These are phyloP conservation scores for Buceros bicornis DNA, from an alignment of 2,797 vertebrate genomes.

Conservation along the genomic window DNA sequence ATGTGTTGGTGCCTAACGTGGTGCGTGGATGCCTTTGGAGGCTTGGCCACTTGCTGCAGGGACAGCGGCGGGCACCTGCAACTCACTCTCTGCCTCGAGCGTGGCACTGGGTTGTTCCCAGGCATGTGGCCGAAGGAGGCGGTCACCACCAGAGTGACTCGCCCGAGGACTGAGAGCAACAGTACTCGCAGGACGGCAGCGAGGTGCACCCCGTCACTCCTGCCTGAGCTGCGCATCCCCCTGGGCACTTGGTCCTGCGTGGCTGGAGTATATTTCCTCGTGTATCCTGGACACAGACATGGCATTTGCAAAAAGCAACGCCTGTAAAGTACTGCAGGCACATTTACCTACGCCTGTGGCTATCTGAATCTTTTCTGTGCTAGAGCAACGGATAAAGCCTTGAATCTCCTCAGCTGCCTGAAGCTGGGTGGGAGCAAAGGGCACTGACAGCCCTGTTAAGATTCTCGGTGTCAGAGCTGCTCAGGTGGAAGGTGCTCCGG, in stretches of 20 bases:
- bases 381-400: not conserved
- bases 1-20: not conserved
- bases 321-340: not conserved
- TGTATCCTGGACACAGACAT: not conserved
- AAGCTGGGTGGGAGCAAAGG: not conserved
- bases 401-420: not conserved
- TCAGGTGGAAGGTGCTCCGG: not conserved
- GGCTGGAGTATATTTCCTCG: not conserved
- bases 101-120: rapidly evolving
- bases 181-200: not conserved
- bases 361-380: not conserved
- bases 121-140: not conserved
- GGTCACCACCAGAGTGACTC: rapidly evolving
- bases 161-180: not conserved
- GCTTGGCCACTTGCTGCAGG: not conserved
- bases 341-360: not conserved
- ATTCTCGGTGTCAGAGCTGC: not conserved
- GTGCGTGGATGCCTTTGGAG: not conserved
- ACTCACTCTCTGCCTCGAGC: rapidly evolving
- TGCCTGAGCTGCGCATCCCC: not conserved
- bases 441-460: not conserved
- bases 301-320: not conserved
- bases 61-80: not conserved
- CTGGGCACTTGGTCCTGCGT: rapidly evolving
- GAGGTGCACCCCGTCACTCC: not conserved